Evolutionary conservation across 2,113 vertebrate species (phyloP).

Genomic region (Ceyx cyanopectus): DNA sequence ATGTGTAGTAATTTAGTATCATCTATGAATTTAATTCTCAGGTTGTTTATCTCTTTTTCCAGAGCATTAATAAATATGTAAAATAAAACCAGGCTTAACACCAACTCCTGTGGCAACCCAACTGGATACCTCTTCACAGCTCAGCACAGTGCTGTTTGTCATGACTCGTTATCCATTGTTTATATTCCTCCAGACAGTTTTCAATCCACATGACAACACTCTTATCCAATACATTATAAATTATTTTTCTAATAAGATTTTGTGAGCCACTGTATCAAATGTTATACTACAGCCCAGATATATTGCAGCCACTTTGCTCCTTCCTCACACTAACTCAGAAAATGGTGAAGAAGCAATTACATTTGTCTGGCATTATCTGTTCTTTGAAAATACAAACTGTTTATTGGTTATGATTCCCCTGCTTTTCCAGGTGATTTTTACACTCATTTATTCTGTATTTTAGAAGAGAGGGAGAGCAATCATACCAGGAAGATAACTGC

Average conservation of each 20-base stretch:
- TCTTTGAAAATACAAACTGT: constrained; percentile 21
- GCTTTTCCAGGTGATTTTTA: not conserved
- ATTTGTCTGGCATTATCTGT: not conserved
- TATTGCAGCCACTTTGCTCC: not conserved
- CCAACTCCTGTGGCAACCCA: constrained; percentile 9
- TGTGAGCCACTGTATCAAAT: constrained; percentile 1
- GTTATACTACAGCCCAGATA: not conserved
- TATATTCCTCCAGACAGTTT: not conserved
- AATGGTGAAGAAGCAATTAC: not conserved
- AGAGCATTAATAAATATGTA: constrained; percentile 34
- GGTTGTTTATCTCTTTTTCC: constrained; percentile 25
- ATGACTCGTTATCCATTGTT: constrained; percentile 35
- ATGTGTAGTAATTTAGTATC: not conserved
- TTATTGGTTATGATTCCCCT: not conserved
- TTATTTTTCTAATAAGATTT: constrained; percentile 51
- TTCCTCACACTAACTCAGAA: not conserved
- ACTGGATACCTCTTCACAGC: constrained; percentile 3
- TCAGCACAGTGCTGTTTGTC: constrained; percentile 9
- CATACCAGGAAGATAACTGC: not conserved
- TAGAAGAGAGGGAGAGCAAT: not conserved
- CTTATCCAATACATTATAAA: constrained; percentile 3
- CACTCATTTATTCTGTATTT: not conserved
- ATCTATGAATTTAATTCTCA: constrained; percentile 17
- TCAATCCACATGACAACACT: not conserved
- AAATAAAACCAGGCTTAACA: constrained; percentile 31